A percentile compares a stretch with the other conserved stretches of the same genome.
Conservation (phyloP, 2,113 vertebrate species). For the Glareola pratincola region DNA sequence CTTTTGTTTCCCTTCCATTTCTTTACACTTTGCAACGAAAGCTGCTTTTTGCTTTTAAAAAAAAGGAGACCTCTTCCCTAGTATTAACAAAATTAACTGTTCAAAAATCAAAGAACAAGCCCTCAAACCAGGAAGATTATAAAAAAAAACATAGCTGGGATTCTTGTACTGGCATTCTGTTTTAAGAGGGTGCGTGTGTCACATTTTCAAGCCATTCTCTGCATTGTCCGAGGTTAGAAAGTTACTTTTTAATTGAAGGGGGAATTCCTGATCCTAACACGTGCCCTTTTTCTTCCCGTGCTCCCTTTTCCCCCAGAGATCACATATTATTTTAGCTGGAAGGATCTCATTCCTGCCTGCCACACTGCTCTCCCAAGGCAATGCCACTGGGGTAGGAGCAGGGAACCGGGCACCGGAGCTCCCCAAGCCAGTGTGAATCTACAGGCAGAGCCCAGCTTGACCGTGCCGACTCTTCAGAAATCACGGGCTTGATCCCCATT, state of each 20-base stretch:
- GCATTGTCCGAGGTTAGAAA: slow-evolving; percentile 15
- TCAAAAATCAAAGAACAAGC: neutral
- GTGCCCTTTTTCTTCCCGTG: neutral
- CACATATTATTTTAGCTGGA: neutral
- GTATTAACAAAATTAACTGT: neutral
- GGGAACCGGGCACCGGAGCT: neutral
- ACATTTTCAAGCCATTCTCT: slow-evolving; percentile 20
- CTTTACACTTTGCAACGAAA: neutral
- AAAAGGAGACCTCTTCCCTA: neutral
- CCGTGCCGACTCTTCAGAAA: neutral
- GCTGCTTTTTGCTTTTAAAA: neutral
- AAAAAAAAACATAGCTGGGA: slow-evolving; percentile 55
- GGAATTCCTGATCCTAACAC: slow-evolving; percentile 23
- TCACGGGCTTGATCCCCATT: slow-evolving; percentile 35
- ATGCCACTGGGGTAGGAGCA: neutral
- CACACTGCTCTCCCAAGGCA: neutral
- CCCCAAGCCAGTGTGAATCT: neutral
- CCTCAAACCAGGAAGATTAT: neutral
- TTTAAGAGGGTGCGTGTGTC: neutral
- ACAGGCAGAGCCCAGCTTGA: neutral
- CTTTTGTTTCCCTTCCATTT: neutral
- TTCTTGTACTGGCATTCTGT: slow-evolving; percentile 18
- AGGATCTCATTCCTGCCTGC: neutral
- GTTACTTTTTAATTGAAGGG: slow-evolving; percentile 50
- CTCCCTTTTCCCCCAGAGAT: neutral